Evolutionary conservation across 1,140 invertebrate species (phyloP).

Genomic region (Planococcus citri): DNA sequence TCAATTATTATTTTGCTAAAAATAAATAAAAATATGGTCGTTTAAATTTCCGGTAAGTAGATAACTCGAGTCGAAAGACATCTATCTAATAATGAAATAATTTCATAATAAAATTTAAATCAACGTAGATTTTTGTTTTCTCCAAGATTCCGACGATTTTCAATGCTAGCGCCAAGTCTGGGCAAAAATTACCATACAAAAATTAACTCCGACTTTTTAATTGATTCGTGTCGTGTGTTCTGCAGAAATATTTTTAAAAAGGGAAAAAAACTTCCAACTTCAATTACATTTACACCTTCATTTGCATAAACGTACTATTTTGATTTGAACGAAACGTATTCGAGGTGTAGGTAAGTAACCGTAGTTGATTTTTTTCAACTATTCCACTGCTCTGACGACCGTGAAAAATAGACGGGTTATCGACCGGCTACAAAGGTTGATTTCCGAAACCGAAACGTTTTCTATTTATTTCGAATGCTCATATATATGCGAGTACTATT

Average conservation of each 20-base stretch:
- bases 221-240: neutral
- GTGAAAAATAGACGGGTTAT: neutral
- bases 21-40: no score
- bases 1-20: no score
- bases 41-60: no score
- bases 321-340: neutral
- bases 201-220: neutral
- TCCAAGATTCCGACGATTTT: no score
- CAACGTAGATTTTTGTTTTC: no score
- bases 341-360: neutral
- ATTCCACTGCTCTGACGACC: neutral
- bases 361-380: neutral
- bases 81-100: no score
- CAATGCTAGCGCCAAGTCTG: no score
- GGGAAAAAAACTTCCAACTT: neutral
- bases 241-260: neutral
- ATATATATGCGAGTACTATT: no score
- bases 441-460: neutral
- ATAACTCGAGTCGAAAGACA: no score
- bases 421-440: neutral
- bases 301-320: neutral
- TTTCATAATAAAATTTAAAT: no score
- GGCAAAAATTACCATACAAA: neutral
- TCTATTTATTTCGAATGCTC: neutral
- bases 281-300: neutral